Evolutionary conservation across 1,140 invertebrate species (phyloP), one percentile per base, ranked within the genome.

Genomic region (Philaenus spumarius): DNA sequence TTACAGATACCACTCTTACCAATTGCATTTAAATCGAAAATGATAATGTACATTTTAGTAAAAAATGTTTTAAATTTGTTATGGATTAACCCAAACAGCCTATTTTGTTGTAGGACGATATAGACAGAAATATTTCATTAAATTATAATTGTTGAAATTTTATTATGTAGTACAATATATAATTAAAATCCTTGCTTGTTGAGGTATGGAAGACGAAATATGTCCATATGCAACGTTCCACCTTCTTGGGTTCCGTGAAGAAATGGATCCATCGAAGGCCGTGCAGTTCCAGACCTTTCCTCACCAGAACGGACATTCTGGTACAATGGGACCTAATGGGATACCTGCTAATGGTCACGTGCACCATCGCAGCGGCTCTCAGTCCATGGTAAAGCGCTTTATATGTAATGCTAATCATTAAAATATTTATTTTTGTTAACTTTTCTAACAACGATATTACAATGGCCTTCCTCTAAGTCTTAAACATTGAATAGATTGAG

Each of bases 181-280:
- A 20, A 23, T n/a, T 19, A 50, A 34, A 15, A 26, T 34, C 14
- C 17, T 30, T 46, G 67, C 22, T 53, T 63, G 60, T 72, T 59
- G 77, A 89, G 90, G 90, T 72, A 90, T 92, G 82, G 91, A 94
- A 72, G 91, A 95, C 74, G 91, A 95, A 72, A 94, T 94, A 71
- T 93, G 90, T 74, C 91, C 91, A 12, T 95, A 95, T 74, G 91
- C 91, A 2, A 95, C 91, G 14, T 95, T 95, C 85, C 91, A 95
- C 72, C 78, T 95, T 63, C 80, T 95, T 47, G 91, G 91, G 64
- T 94, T 95, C 85, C 86, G 91, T 62, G 91, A 95, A 72, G 91
- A 95, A 81, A 93, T 93, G 89, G 90, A 93, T 72, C 90, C 90
- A 15, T 86, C 80, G 71, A 92, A 92, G 75, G 65, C 62, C 2